These are phyloP conservation scores for Athalia cordata DNA, from an alignment of 2,888 invertebrate genomes.

Conservation along the genomic window DNA sequence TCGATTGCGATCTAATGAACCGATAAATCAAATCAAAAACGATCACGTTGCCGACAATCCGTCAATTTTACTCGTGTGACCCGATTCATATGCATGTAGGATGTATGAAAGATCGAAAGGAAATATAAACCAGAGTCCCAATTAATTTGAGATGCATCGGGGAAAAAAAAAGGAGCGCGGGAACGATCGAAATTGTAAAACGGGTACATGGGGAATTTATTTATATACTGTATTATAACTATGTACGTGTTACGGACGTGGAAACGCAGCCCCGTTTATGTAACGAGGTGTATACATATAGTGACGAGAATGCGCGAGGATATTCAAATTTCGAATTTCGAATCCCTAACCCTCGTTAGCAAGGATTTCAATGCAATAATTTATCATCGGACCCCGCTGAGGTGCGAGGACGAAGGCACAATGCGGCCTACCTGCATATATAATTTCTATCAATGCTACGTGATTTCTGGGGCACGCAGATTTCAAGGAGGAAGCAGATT, in stretches of 20 bases:
- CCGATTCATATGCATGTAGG: no score
- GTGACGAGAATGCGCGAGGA: slow-evolving; percentile 55
- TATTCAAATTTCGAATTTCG: slow-evolving; percentile 67
- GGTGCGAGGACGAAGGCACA: slow-evolving; percentile 60
- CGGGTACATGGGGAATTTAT: no score
- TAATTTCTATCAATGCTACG: slow-evolving; percentile 60
- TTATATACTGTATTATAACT: no score
- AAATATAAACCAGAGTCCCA: no score
- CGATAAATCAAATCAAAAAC: no score
- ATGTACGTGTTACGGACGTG: neutral
- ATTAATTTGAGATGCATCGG: no score
- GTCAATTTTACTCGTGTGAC: no score
- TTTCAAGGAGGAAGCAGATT: slow-evolving; percentile 27
- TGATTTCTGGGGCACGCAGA: slow-evolving; percentile 56
- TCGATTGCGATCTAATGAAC: no score
- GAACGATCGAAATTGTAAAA: no score
- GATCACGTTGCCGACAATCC: no score
- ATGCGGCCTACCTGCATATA: slow-evolving; percentile 66
- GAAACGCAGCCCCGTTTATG: neutral
- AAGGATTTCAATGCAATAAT: slow-evolving; percentile 69
- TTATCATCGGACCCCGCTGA: slow-evolving; percentile 70
- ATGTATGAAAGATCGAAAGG: no score
- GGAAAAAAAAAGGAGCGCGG: no score
- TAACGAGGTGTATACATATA: slow-evolving; percentile 14
- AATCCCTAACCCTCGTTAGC: slow-evolving; percentile 66